These are phyloP conservation scores for Poecile montanus DNA, from an alignment of 2,797 vertebrate genomes.

Conservation along the genomic window DNA sequence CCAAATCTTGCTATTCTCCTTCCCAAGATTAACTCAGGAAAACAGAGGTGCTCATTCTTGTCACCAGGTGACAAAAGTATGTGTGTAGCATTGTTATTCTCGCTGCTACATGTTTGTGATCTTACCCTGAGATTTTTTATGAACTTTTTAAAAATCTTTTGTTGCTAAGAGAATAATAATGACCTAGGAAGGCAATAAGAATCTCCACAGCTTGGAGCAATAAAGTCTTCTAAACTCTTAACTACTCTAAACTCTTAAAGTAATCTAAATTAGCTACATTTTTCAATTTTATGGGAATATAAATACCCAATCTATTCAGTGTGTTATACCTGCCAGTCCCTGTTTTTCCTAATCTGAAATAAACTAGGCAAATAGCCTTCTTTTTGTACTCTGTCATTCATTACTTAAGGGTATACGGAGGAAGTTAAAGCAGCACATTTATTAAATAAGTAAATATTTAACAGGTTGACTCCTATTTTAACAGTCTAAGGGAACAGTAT, in stretches of 20 bases:
- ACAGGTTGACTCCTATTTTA: not conserved
- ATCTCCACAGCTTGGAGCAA: not conserved
- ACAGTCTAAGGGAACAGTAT: not conserved
- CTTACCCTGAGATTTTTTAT: not conserved
- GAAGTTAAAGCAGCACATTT: not conserved
- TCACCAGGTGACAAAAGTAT: not conserved
- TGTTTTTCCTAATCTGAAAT: not conserved
- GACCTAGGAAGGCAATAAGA: constrained; percentile 2
- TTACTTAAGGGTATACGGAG: not conserved
- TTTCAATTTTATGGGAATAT: constrained; percentile 29
- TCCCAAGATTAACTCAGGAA: not conserved
- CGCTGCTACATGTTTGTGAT: not conserved
- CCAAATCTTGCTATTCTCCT: not conserved
- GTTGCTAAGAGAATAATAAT: constrained; percentile 28
- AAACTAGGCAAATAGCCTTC: not conserved
- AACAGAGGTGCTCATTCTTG: not conserved
- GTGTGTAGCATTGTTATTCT: not conserved
- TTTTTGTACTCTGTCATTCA: constrained; percentile 9
- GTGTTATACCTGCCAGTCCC: not conserved
- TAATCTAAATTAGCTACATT: constrained; percentile 20
- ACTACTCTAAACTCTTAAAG: not conserved
- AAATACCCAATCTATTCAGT: constrained; percentile 7
- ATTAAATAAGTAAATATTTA: constrained; percentile 26
- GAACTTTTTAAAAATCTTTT: not conserved
- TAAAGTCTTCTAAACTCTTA: not conserved